These are phyloP conservation scores for Melitaea cinxia DNA, from an alignment of 1,140 invertebrate genomes.

Conservation along the genomic window DNA sequence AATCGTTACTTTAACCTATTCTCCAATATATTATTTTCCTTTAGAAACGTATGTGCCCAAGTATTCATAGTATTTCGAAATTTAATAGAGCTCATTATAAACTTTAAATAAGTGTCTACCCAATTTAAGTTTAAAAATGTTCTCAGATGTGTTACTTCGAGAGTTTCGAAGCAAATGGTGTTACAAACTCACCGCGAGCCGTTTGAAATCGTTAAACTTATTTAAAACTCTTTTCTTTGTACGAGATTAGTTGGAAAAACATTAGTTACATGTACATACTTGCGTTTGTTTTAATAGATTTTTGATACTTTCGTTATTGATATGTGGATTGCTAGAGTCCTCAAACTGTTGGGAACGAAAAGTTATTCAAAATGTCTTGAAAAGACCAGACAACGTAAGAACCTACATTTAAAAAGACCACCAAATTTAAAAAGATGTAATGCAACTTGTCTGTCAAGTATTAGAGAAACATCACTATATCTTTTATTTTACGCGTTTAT, in stretches of 20 bases:
- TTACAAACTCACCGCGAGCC: constrained; percentile 13
- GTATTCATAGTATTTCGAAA: background rate
- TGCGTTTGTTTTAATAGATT: background rate
- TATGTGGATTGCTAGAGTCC: too few relatives aligned
- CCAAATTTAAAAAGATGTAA: too few relatives aligned
- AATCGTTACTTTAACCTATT: too few relatives aligned
- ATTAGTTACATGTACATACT: background rate
- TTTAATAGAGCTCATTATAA: constrained; percentile 24
- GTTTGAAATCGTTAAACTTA: constrained; percentile 1
- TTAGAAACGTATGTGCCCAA: background rate
- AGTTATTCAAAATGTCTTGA: too few relatives aligned
- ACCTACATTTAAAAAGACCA: too few relatives aligned
- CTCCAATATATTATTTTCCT: too few relatives aligned
- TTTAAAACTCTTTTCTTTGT: background rate
- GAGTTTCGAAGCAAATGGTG: constrained; percentile 19
- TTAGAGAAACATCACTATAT: too few relatives aligned
- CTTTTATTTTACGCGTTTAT: too few relatives aligned
- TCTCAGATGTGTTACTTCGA: constrained; percentile 15
- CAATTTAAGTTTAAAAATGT: constrained; percentile 29
- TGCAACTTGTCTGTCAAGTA: too few relatives aligned
- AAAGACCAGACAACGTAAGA: too few relatives aligned
- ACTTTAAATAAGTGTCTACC: constrained; percentile 24
- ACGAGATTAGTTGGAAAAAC: background rate
- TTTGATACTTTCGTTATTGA: too few relatives aligned
- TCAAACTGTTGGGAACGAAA: too few relatives aligned